Conservation (phyloP, 1,140 invertebrate genomes). For the Psix sp. region DNA sequence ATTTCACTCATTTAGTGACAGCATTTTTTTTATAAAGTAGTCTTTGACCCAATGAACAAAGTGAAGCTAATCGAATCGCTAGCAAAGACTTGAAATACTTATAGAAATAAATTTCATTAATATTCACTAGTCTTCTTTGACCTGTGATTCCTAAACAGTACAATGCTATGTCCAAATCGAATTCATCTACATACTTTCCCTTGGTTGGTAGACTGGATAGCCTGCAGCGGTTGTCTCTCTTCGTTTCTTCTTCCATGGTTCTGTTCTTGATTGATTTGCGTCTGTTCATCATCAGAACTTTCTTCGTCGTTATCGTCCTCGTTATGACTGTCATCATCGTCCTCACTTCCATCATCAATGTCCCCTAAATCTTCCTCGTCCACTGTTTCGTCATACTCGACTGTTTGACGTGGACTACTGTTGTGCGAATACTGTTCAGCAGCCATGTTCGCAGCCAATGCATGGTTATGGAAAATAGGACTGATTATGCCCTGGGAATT, state of each 20-base stretch:
- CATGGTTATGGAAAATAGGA: conserved; percentile 71
- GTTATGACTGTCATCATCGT: conserved; percentile 44
- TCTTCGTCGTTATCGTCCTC: conserved; percentile 15
- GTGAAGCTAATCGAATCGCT: no score
- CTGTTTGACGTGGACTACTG: conserved; percentile 70
- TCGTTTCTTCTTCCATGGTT: conserved; percentile 50
- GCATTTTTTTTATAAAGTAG: no score
- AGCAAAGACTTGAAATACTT: no score
- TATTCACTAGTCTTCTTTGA: no score
- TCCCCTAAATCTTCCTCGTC: conserved; percentile 55
- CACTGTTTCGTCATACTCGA: conserved; percentile 63
- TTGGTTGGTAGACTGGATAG: conserved; percentile 70
- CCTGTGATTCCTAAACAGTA: no score
- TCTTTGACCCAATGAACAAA: no score
- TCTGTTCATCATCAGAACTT: conserved; percentile 5
- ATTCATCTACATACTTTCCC: conserved; percentile 65
- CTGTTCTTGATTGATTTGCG: conserved; percentile 43
- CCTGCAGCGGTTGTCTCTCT: conserved; percentile 65
- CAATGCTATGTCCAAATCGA: no score
- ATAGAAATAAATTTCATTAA: no score
- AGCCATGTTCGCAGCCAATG: conserved; percentile 69
- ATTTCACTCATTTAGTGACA: no score
- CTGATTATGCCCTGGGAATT: conserved; percentile 69
- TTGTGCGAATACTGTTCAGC: conserved; percentile 71
- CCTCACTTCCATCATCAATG: conserved; percentile 46